Conservation (phyloP, 2,888 invertebrate genomes). For the Melolontha melolontha region DNA sequence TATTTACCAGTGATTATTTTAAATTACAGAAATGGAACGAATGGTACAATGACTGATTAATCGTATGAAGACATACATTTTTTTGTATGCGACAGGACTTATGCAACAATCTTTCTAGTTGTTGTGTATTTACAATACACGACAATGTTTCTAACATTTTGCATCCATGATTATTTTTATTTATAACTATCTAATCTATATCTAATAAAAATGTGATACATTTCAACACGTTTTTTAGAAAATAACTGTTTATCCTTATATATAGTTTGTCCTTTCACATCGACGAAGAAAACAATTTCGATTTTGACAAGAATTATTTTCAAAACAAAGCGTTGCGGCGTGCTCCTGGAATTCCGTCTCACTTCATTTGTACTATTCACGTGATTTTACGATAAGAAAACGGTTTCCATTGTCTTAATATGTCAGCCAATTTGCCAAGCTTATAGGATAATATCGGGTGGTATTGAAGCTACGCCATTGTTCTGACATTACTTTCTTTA, state of each 20-base stretch:
- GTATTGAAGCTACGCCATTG: conserved; percentile 3
- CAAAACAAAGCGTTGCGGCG: conserved; percentile 8
- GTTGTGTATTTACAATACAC: no score
- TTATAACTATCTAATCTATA: no score
- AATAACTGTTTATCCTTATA: conserved; percentile 21
- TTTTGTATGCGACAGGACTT: no score
- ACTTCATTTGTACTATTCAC: neutral
- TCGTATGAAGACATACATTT: no score
- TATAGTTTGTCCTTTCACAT: neutral
- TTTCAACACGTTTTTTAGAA: neutral
- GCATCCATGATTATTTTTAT: no score
- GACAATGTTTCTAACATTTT: no score
- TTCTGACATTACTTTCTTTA: conserved; percentile 11
- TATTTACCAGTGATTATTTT: no score
- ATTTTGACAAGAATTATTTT: conserved; percentile 6
- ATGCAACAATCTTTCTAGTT: no score
- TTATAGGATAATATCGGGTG: conserved; percentile 5
- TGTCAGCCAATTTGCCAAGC: conserved; percentile 14
- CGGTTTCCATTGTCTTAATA: conserved; percentile 14
- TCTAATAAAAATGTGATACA: no score
- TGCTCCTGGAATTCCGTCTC: conserved; percentile 15
- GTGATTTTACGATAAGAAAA: conserved; percentile 13
- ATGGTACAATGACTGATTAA: no score
- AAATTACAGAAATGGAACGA: no score
- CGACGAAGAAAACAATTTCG: neutral